Conservation (phyloP, 1,140 invertebrate genomes). For the Lepidotrigona ventralis region DNA sequence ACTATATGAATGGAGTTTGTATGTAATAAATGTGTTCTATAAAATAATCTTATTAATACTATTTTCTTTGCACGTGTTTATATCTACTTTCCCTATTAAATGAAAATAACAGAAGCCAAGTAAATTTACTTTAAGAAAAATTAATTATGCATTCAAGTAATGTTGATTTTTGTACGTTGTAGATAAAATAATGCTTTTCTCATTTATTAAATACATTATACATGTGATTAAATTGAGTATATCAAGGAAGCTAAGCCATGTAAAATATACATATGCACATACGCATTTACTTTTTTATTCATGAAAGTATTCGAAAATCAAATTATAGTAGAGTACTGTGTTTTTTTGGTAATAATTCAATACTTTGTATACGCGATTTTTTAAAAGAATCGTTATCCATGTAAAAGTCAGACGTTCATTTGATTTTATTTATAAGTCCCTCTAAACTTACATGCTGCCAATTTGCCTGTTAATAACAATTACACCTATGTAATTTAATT, state of each 20-base stretch:
- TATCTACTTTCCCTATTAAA: not conserved
- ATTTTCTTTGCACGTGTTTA: not conserved
- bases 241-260: slow-evolving; percentile 17
- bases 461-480: slow-evolving; percentile 72
- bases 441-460: slow-evolving; percentile 77
- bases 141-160: not conserved
- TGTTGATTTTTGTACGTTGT: not conserved
- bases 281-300: slow-evolving; percentile 13
- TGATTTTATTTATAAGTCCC: slow-evolving; percentile 66
- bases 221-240: not conserved
- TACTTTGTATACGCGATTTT: slow-evolving; percentile 2
- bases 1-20: not conserved
- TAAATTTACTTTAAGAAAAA: not conserved
- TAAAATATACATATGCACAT: slow-evolving; percentile 4
- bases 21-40: not conserved
- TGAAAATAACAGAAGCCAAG: not conserved
- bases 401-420: slow-evolving; percentile 31
- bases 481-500: not conserved
- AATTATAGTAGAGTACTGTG: slow-evolving; percentile 7
- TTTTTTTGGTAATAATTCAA: slow-evolving; percentile 40
- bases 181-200: slow-evolving; percentile 22
- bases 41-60: not conserved
- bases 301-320: slow-evolving; percentile 15
- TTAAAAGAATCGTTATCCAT: not conserved
- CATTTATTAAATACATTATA: not conserved